phyloP scores from a whole-genome alignment of 2,113 vertebrate species.

The Xiphias gladius region DNA sequence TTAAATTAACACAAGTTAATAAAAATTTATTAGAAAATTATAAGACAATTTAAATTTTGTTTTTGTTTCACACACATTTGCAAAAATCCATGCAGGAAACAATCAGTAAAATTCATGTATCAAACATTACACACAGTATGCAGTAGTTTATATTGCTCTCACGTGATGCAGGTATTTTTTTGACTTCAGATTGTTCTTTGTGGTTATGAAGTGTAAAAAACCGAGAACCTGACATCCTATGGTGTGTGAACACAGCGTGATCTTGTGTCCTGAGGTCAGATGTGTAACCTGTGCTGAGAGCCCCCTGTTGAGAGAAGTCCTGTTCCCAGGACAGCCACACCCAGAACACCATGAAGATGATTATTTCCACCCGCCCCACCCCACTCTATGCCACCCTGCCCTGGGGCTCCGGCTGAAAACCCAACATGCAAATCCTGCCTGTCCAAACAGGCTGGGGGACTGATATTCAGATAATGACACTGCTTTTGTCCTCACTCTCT shows the following conservation, averaged over 20 bases:
- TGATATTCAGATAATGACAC: slow-evolving; percentile 69
- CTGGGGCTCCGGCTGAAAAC: slow-evolving; percentile 61
- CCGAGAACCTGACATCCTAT: background rate
- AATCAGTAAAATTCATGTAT: background rate
- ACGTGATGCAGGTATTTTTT: background rate
- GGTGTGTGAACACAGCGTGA: slow-evolving; percentile 4
- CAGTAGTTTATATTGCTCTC: background rate
- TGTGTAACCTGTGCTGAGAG: slow-evolving; percentile 36
- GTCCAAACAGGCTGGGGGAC: slow-evolving; percentile 71
- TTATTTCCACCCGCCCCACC: slow-evolving; percentile 48
- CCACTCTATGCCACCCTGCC: slow-evolving; percentile 51
- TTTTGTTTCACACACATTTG: background rate
- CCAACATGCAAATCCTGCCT: slow-evolving; percentile 73
- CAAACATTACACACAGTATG: background rate
- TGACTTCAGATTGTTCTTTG: background rate
- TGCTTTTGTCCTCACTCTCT: slow-evolving; percentile 51
- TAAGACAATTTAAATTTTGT: background rate
- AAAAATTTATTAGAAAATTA: background rate
- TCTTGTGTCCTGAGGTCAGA: slow-evolving; percentile 41
- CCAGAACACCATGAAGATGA: slow-evolving; percentile 63
- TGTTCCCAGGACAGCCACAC: slow-evolving; percentile 69
- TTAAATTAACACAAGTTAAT: background rate
- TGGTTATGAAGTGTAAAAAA: background rate
- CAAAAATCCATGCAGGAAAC: background rate
- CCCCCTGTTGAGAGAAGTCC: slow-evolving; percentile 28